Evolutionary conservation across 1,140 invertebrate species (phyloP).

Genomic region (Drosophila eugracilis): DNA sequence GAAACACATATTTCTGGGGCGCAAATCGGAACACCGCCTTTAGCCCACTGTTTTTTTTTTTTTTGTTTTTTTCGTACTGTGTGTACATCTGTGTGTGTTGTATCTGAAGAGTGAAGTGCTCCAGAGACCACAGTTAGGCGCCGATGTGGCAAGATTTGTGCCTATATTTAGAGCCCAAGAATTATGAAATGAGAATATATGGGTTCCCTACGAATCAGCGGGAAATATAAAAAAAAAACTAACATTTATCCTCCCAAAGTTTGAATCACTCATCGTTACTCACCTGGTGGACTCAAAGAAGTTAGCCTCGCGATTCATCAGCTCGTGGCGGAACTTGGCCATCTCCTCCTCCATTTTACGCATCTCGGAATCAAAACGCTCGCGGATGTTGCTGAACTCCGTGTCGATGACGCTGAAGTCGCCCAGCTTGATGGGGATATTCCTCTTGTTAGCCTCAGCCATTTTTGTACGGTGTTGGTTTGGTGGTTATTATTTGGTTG

Average conservation of each 20-base stretch:
- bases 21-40: slow-evolving; percentile 30
- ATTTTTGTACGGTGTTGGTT: slow-evolving; percentile 86
- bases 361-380: slow-evolving; percentile 98
- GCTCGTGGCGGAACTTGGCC: slow-evolving; percentile 96
- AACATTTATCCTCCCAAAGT: no score
- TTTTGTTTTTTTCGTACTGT: slow-evolving; percentile 11
- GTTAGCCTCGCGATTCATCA: slow-evolving; percentile 96
- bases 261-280: background rate
- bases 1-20: slow-evolving; percentile 40
- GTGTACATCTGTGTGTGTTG: slow-evolving; percentile 4
- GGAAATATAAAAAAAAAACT: no score
- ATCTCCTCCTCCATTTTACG: slow-evolving; percentile 99
- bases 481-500: slow-evolving; percentile 34
- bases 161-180: slow-evolving; percentile 43
- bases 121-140: slow-evolving; percentile 50
- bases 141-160: slow-evolving; percentile 43
- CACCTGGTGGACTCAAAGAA: slow-evolving; percentile 96
- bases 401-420: slow-evolving; percentile 98
- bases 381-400: slow-evolving; percentile 97
- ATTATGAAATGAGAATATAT: slow-evolving; percentile 19
- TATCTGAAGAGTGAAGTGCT: slow-evolving; percentile 21
- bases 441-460: slow-evolving; percentile 92
- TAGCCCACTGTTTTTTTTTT: slow-evolving; percentile 6
- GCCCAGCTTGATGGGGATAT: slow-evolving; percentile 96
- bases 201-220: no score